phyloP scores from a whole-genome alignment of 2,113 vertebrate genomes.

The Crotophaga sulcirostris region DNA sequence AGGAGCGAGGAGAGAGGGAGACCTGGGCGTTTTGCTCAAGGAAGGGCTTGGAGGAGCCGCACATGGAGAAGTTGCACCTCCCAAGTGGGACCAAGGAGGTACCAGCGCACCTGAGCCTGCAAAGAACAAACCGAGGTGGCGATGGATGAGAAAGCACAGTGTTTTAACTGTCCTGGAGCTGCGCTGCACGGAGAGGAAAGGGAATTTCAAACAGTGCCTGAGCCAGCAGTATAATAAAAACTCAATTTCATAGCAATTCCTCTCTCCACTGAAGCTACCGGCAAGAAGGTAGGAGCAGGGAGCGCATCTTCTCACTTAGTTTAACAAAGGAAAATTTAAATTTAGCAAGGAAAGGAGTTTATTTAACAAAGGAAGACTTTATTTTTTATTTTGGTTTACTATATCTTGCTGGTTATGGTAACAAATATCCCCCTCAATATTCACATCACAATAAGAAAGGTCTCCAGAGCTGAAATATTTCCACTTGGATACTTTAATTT shows the following conservation, averaged over 20 bases:
- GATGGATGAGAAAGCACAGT: background rate
- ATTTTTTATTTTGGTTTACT: rapidly evolving
- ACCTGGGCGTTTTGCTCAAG: background rate
- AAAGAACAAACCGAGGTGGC: background rate
- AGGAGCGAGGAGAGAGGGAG: background rate
- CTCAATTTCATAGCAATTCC: background rate
- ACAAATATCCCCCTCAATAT: background rate
- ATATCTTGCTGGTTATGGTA: background rate
- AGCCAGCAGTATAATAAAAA: background rate
- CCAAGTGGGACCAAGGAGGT: background rate
- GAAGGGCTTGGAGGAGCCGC: background rate
- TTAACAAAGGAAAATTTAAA: background rate
- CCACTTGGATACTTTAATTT: background rate
- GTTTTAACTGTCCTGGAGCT: background rate
- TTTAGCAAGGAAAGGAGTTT: background rate
- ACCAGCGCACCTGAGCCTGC: background rate
- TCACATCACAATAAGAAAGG: background rate
- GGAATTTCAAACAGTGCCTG: background rate
- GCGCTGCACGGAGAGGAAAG: background rate
- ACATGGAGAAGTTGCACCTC: background rate
- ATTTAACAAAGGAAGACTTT: background rate
- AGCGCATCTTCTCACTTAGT: background rate
- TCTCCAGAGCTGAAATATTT: background rate
- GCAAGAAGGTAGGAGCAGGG: background rate
- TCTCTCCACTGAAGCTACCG: background rate